phyloP scores from a whole-genome alignment of 2,113 vertebrate species.

The Engystomops pustulosus region DNA sequence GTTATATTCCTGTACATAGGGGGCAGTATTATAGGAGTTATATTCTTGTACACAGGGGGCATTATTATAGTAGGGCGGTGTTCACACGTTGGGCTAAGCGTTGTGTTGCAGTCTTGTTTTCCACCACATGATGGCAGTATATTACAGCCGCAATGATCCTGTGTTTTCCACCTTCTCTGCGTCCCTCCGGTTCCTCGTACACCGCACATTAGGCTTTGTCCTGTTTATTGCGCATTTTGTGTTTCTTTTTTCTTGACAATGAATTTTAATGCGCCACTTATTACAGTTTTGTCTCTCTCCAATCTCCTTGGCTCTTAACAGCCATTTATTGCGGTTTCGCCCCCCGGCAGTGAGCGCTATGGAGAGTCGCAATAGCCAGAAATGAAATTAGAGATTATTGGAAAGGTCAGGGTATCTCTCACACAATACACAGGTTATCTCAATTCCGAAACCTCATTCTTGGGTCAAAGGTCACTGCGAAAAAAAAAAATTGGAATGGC shows the following conservation, averaged over 20 bases:
- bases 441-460: constrained; percentile 55
- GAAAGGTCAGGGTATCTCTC: constrained; percentile 56
- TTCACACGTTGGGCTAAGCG: too few relatives aligned
- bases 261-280: constrained; percentile 61
- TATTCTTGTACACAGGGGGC: too few relatives aligned
- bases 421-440: constrained; percentile 58
- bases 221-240: constrained; percentile 52
- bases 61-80: too few relatives aligned
- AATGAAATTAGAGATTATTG: constrained; percentile 57
- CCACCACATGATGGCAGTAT: constrained; percentile 54
- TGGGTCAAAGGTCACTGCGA: constrained; percentile 48
- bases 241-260: constrained; percentile 51
- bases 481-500: constrained; percentile 53
- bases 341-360: constrained; percentile 44
- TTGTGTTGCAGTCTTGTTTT: too few relatives aligned
- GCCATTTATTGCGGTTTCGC: constrained; percentile 55
- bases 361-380: constrained; percentile 39
- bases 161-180: not conserved
- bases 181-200: constrained; percentile 5
- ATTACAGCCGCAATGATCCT: constrained; percentile 1
- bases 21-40: too few relatives aligned
- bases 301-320: constrained; percentile 53
- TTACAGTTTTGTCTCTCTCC: constrained; percentile 56
- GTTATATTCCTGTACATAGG: too few relatives aligned
- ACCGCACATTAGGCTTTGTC: constrained; percentile 46